Evolutionary conservation across 2,888 invertebrate genomes (phyloP).

Genomic region (Epistrophella euchroma): DNA sequence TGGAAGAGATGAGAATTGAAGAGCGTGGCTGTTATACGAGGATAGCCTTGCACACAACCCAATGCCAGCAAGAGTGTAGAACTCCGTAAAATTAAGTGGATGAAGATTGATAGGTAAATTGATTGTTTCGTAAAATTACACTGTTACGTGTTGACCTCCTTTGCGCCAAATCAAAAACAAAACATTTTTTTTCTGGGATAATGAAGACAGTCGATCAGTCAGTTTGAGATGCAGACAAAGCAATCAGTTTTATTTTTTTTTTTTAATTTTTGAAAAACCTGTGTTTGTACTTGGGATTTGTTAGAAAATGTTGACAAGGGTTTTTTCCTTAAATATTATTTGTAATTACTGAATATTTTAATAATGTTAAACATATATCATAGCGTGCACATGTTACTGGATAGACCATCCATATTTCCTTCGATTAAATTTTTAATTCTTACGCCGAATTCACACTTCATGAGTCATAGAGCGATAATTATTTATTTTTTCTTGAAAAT

Average conservation of each 20-base stretch:
- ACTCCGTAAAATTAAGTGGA: constrained; percentile 69
- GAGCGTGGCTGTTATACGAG: neutral
- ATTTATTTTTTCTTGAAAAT: too few relatives aligned
- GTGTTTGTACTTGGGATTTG: neutral
- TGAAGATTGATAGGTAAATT: constrained; percentile 74
- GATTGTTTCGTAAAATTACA: constrained; percentile 72
- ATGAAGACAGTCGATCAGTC: constrained; percentile 22
- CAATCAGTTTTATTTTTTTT: neutral
- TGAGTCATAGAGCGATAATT: too few relatives aligned
- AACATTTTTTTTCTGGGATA: constrained; percentile 30
- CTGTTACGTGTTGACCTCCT: constrained; percentile 72
- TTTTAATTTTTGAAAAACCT: neutral
- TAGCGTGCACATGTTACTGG: too few relatives aligned
- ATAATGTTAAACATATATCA: too few relatives aligned
- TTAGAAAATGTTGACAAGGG: neutral
- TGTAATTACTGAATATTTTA: too few relatives aligned
- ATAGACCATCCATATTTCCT: too few relatives aligned
- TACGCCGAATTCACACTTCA: too few relatives aligned
- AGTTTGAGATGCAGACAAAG: neutral
- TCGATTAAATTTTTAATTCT: too few relatives aligned
- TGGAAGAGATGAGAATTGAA: constrained; percentile 10
- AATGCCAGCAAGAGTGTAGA: constrained; percentile 11
- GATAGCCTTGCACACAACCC: neutral
- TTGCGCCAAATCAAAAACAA: constrained; percentile 24
- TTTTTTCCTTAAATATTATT: too few relatives aligned